These are phyloP conservation scores for Gymnoscopelus braueri DNA, from an alignment of 2,797 vertebrate species.

Conservation along the genomic window DNA sequence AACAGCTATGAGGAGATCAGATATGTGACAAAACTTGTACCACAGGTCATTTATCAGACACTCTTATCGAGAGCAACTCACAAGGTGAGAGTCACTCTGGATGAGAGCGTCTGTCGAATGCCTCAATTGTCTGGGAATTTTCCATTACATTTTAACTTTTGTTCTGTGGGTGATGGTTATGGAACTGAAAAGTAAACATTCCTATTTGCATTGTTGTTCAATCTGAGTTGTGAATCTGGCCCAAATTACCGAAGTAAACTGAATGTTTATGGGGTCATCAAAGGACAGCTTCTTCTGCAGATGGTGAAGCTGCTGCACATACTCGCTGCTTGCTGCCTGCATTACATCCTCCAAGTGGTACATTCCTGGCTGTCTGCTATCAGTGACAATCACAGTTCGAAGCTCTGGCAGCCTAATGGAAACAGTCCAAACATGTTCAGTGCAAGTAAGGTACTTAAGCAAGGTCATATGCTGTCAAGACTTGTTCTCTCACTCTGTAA, in stretches of 20 bases:
- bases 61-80: no score
- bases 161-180: no score
- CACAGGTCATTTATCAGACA: no score
- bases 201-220: neutral
- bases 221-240: neutral
- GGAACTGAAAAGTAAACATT: neutral
- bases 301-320: constrained; percentile 78
- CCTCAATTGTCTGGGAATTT: no score
- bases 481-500: no score
- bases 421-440: neutral
- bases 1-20: no score
- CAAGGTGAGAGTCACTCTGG: no score
- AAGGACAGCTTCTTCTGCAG: constrained; percentile 83
- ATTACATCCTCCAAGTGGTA: constrained; percentile 87
- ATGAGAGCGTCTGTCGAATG: no score
- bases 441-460: no score
- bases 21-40: no score
- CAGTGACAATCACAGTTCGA: constrained; percentile 82
- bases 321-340: constrained; percentile 82
- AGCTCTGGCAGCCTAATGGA: constrained; percentile 88
- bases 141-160: no score
- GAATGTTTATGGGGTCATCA: constrained; percentile 92
- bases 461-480: neutral
- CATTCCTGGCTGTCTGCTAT: constrained; percentile 84
- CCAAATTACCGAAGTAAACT: constrained; percentile 91